phyloP scores from a whole-genome alignment of 2,113 vertebrate species.

The Malurus melanocephalus region DNA sequence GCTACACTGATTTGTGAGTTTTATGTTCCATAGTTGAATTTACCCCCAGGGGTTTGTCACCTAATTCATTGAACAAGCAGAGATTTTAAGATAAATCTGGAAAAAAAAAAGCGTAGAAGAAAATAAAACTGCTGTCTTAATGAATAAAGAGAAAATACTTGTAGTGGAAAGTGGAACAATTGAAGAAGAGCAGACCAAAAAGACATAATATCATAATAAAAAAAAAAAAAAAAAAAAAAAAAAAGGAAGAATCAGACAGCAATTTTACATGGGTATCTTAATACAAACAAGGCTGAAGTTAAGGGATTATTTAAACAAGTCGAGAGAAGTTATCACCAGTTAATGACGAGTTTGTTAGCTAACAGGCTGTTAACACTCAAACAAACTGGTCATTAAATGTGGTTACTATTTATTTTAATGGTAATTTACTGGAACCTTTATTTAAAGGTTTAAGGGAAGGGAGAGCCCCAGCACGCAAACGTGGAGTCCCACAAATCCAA shows the following conservation, averaged over 20 bases:
- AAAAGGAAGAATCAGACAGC: neutral
- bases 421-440: slow-evolving; percentile 72
- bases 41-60: slow-evolving; percentile 49
- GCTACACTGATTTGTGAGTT: slow-evolving; percentile 29
- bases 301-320: slow-evolving; percentile 70
- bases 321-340: slow-evolving; percentile 72
- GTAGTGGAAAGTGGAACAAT: neutral
- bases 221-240: neutral
- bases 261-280: slow-evolving; percentile 30
- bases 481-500: slow-evolving; percentile 49
- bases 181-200: neutral
- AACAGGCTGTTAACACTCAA: slow-evolving; percentile 80
- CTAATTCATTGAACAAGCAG: slow-evolving; percentile 52
- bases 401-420: slow-evolving; percentile 74
- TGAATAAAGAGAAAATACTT: neutral
- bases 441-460: slow-evolving; percentile 66
- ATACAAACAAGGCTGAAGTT: slow-evolving; percentile 45
- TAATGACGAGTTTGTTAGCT: slow-evolving; percentile 78
- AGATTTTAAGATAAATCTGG: slow-evolving; percentile 32
- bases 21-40: slow-evolving; percentile 49
- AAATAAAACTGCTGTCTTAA: neutral
- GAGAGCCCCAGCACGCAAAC: slow-evolving; percentile 10
- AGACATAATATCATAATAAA: too few relatives aligned
- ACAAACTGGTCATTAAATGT: slow-evolving; percentile 77
- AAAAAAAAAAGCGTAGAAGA: neutral